Evolutionary conservation across 2,888 invertebrate genomes (phyloP), one percentile per base, ranked within the genome.

Genomic region (Epinotia bilunana): DNA sequence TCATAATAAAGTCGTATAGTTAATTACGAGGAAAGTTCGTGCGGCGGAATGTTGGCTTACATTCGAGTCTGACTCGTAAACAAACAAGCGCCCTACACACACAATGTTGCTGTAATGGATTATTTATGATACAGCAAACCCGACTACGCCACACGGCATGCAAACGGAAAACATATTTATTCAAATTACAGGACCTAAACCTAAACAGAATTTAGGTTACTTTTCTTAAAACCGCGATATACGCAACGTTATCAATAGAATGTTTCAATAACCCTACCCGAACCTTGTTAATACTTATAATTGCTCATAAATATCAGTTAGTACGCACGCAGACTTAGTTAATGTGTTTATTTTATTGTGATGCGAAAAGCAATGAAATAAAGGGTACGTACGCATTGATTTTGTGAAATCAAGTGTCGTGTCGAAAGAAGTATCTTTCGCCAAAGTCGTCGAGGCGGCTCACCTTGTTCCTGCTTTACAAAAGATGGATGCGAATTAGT

Each of bases 11-110:
- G 62, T 73, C 72, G 62, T 72, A 46, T 76, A 43, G 57, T 65
- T 76, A 77, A 76, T 77, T 76, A 76, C 74, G 68, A 62, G 76
- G 72, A 64, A 72, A 76, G 74, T 73, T 72, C 61, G 73, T 55
- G 69, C 53, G 65, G 69, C 71, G 63, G 64, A 49, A 71, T 73
- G 69, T 53, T 64, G 39, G 57, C 64, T 72, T 20, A 68, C 53
- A n/a, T 53, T n/a, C 53, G 53, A 53, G 16, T 49, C 5, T 49
- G 23, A 5, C 12, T 16, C 53, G n/a, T 65, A 71, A 65, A 70
- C 75, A 72, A 77, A 74, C 64, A 69, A 64, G 53, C 62, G 12
- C 46, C 46, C 46, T 46, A 55, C 57, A 33, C 64, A 33, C 63
- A 61, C 23, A 58, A 70, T 74, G 49, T 63, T 63, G 64, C 28